phyloP scores from a whole-genome alignment of 2,888 invertebrate species.

The Monochamus alternatus region DNA sequence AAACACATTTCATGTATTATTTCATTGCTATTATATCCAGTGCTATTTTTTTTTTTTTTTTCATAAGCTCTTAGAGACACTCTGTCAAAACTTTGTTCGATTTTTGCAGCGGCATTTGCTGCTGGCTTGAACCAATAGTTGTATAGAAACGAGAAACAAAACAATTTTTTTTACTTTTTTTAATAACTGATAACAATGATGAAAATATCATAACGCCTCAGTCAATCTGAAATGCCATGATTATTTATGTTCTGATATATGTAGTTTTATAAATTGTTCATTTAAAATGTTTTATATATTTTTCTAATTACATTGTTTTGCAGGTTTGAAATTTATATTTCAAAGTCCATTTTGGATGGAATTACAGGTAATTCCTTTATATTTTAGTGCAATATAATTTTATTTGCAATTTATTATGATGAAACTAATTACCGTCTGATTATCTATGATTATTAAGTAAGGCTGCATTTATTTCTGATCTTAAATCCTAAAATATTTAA shows the following conservation, averaged over 20 bases:
- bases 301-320: neutral
- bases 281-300: neutral
- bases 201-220: conserved; percentile 36
- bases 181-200: neutral
- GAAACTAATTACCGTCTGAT: conserved; percentile 57
- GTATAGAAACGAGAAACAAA: no score
- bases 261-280: neutral
- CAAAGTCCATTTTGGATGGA: neutral
- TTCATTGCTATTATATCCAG: neutral
- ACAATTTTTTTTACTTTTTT: no score
- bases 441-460: conserved; percentile 45
- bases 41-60: no score
- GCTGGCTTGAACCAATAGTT: no score
- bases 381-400: neutral
- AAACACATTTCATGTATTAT: neutral
- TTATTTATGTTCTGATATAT: conserved; percentile 35
- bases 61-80: no score
- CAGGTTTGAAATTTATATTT: neutral
- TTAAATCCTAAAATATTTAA: conserved; percentile 1
- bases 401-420: conserved; percentile 41
- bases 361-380: neutral
- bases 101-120: no score
- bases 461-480: conserved; percentile 49
- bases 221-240: conserved; percentile 41
- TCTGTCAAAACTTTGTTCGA: no score